Base-by-base conservation (phyloP, 64 coral and sea anemone species). In the Porites australiensis region DNA sequence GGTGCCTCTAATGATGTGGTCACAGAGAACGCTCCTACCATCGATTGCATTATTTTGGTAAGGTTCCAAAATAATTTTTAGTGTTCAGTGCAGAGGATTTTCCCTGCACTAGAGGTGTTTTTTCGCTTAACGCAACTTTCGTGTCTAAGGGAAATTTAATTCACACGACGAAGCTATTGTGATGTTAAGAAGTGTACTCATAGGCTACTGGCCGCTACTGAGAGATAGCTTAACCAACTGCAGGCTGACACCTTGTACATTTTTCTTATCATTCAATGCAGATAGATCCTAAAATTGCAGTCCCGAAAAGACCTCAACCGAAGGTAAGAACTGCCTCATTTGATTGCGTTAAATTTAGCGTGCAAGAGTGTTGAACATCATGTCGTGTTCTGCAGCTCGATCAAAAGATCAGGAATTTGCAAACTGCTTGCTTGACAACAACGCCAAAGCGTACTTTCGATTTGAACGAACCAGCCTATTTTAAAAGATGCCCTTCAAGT, bases 211-310 rank as follows among this genome's bases (percentile, higher is more conserved):
- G 58, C 62, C 47, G 67, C 59, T 8, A 65, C 76, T 65, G 6
- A 27, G 27, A 65, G 59, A 61, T 23, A 64, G 60, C 43, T 83
- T 65, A 65, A 84, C 79, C 59, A 51, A 48, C 61, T 69, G 20
- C 47, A 50, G 18, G 62, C 48, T 84, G 44, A 84, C 81, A 84
- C 61, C 51, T 80, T 69, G 47, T 84, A 21, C 62, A 65, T 52
- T n/a, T 84, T 62, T 64, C 69, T 84, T 21, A 82, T 47, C 47
- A 18, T 19, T 68, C 14, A 64, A 68, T 74, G 50, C 72, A 93
- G 91, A 93, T 93, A 54, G 91, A 93, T 79, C 91, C 91, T 46
- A 93, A 93, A 79, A 73, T 93, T 13, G 91, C 91, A 47, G 91
- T 93, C 3, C 91, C 91, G 18, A 93, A 93, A 71, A 69, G 91